phyloP scores from a whole-genome alignment of 2,797 vertebrate species.

The Anguilla obscura region DNA sequence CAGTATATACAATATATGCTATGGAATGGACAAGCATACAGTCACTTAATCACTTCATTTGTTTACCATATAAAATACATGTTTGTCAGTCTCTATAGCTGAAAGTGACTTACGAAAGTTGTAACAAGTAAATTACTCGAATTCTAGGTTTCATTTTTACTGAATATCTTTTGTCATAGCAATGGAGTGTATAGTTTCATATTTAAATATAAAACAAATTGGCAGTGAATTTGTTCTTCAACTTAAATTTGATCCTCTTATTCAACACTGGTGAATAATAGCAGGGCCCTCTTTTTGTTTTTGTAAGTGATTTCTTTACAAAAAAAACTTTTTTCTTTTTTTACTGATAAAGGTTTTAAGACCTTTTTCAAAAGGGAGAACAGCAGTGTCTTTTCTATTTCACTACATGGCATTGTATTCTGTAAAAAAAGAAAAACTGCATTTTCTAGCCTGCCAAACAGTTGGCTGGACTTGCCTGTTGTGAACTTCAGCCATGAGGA shows the following conservation, averaged over 20 bases:
- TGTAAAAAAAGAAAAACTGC: not conserved
- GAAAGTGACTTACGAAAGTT: too few relatives aligned
- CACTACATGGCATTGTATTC: not conserved
- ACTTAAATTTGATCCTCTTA: not conserved
- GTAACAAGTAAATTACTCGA: too few relatives aligned
- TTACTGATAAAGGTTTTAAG: not conserved
- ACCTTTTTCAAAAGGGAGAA: not conserved
- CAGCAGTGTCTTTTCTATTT: not conserved
- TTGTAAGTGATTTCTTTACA: not conserved
- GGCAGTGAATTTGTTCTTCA: not conserved
- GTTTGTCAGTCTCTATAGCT: too few relatives aligned
- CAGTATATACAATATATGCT: not conserved
- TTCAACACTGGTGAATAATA: not conserved
- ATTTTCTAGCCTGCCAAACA: not conserved
- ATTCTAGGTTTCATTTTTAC: too few relatives aligned
- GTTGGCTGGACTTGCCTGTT: not conserved
- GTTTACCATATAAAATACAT: too few relatives aligned
- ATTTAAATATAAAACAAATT: not conserved
- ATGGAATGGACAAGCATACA: not conserved
- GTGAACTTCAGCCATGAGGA: constrained; percentile 13
- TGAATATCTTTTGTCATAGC: too few relatives aligned
- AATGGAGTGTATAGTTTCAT: not conserved
- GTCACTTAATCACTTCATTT: not conserved
- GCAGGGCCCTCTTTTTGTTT: not conserved
- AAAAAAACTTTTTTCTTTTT: not conserved